These are phyloP conservation scores for Pristionchus exspectatus DNA, from an alignment of 2,888 invertebrate species.

Conservation along the genomic window DNA sequence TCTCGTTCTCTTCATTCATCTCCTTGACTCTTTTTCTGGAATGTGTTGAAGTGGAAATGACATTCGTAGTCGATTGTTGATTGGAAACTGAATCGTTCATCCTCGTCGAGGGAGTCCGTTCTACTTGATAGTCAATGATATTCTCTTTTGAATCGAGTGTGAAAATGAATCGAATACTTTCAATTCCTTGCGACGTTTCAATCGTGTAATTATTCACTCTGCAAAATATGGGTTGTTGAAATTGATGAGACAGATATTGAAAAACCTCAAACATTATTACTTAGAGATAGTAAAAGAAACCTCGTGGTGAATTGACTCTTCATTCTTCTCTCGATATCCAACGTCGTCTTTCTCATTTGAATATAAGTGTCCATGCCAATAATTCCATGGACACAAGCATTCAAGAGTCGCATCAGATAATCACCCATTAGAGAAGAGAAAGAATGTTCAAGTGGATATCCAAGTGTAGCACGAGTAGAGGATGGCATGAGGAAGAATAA, in stretches of 20 bases:
- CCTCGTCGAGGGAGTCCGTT: not conserved
- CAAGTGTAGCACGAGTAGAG: not conserved
- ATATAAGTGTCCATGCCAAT: not conserved
- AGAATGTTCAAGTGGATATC: not conserved
- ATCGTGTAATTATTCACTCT: not conserved
- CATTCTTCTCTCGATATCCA: conserved; percentile 2
- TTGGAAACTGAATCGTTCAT: not conserved
- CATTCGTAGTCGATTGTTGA: not conserved
- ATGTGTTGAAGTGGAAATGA: not conserved
- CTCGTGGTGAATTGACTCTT: not conserved
- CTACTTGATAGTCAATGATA: not conserved
- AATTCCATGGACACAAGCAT: not conserved
- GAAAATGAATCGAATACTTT: not conserved
- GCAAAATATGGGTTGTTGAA: not conserved
- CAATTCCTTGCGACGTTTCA: not conserved
- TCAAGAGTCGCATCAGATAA: conserved; percentile 1
- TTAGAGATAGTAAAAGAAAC: not conserved
- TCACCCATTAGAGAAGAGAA: conserved; percentile 1
- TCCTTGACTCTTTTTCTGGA: not conserved
- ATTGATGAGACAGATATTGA: too few species aligned
- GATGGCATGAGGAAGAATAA: not conserved
- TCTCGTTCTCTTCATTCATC: not conserved
- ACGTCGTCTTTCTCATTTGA: not conserved
- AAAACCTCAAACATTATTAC: too few species aligned
- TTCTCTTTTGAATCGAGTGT: not conserved